Base-by-base conservation (phyloP, 2,888 invertebrate species). In the Andricus curvator region DNA sequence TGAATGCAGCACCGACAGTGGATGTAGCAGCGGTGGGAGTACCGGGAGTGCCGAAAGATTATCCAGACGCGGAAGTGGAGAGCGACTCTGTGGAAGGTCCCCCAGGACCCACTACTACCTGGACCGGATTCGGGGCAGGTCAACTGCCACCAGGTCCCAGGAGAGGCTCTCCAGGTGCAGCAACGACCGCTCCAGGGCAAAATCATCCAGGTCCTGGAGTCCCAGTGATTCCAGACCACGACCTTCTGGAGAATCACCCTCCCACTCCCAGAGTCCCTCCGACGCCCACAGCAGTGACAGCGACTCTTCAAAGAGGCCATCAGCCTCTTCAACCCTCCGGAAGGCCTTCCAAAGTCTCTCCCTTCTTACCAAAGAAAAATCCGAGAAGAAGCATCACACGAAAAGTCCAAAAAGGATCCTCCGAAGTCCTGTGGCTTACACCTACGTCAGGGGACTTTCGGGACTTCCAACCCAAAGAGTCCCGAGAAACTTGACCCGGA, bases 391-490 rank as follows among this genome's bases (percentile, higher is more conserved):
- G 80, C 87, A 87, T 60, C 85, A 85, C 25, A 91, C 91, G 81
- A 91, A 91, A 80, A 89, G 93, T 80, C 96, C 96, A 1, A 96
- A 96, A 90, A 94, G 96, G 86, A 97, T 97, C 83, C 94, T 97
- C 13, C 94, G 97, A 62, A 94, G 96, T 77, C 97, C 97, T 1
- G 96, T 97, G 17, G 95, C 96, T 0, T 97, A 97, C 92, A 96
- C 96, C 13, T 97, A 97, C 92, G 96, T 96, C 2, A 95, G 95
- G 84, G 97, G 97, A 68, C 94, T 97, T 84, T 97, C 97, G 13
- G 97, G 97, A 15, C 93, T 97, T 79, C 97, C 97, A 11, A 97
- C 97, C 1, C 97, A 97, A 90, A 94, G 97, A 89, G 96, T 97
- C 33, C 97, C 97, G 0, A 94, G 95, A 83, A 94, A 92, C 80